Evolutionary conservation across 2,888 invertebrate genomes (phyloP), one percentile per base, ranked within the genome.

Genomic region (Netelia virgata): DNA sequence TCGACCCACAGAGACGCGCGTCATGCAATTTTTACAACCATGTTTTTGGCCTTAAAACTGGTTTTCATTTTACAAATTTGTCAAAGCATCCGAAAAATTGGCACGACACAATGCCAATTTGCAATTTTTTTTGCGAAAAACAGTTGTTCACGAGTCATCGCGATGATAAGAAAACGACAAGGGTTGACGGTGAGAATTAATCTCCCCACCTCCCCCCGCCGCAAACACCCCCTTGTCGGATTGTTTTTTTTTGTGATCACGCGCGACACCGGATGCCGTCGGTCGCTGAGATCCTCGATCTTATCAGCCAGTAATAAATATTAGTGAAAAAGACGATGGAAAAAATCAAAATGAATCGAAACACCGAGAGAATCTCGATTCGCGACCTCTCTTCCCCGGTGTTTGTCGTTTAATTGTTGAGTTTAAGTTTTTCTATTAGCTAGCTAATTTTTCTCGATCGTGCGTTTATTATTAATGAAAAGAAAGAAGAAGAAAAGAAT

Each of bases 401-500:
- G 84, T 74, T 86, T 74, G 82, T 75, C 83, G 77, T 82, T 86
- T 77, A 53, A 79, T 86, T 86, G 87, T 87, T 87, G 86, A 87
- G 87, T 87, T 87, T 86, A 87, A 68, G 85, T 87, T 87, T 86
- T 74, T 73, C 81, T 68, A 72, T 82, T 87, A 86, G 87, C 84
- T 87, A 87, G 86, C 84, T 83, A 87, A 87, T 86, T 87, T 86
- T 84, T 84, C 78, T 82, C 43, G 68, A 79, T 75, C 83, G 75
- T 74, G 76, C 77, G 63, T 80, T 84, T 79, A 72, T 70, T 20
- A 59, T 76, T 50, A 43, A 61, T 57, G 68, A 68, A 43, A 36
- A 57, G 41, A 74, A 74, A 18, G 20, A 36, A 57, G 20, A 74
- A 23, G 14, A 59, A 36, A 23, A 20, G 28, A 63, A 28, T n/a